phyloP scores from a whole-genome alignment of 2,888 invertebrate genomes.

The Lingula anatina region DNA sequence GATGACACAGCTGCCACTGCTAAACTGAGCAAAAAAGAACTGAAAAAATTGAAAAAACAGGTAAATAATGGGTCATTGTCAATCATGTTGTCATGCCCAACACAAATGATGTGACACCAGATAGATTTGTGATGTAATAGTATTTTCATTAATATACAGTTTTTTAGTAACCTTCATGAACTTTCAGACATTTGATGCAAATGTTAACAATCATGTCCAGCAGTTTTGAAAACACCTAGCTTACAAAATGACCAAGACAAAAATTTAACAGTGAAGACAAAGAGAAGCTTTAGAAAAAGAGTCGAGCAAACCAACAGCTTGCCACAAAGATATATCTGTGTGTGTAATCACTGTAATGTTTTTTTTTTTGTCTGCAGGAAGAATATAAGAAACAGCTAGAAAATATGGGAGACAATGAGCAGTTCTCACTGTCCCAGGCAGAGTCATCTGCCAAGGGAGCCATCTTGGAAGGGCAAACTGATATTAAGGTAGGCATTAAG shows the following conservation, averaged over 20 bases:
- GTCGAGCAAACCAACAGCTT: background rate
- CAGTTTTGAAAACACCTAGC: too few relatives aligned
- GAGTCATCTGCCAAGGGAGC: constrained; percentile 58
- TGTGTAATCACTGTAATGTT: background rate
- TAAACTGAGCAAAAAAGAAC: constrained; percentile 44
- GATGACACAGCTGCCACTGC: constrained; percentile 19
- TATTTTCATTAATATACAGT: too few relatives aligned
- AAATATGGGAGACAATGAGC: constrained; percentile 57
- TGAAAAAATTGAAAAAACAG: constrained; percentile 46
- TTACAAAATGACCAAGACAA: too few relatives aligned
- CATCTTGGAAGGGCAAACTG: constrained; percentile 77
- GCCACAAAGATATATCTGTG: background rate
- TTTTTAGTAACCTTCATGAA: too few relatives aligned
- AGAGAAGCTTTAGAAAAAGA: too few relatives aligned
- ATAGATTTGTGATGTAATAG: too few relatives aligned
- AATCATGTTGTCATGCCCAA: too few relatives aligned
- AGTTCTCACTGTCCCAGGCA: constrained; percentile 90
- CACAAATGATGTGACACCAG: too few relatives aligned
- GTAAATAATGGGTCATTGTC: constrained; percentile 14
- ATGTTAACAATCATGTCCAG: too few relatives aligned
- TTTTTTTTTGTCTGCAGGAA: constrained; percentile 16
- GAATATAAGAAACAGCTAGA: constrained; percentile 35
- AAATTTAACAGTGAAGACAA: too few relatives aligned
- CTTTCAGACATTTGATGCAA: too few relatives aligned
- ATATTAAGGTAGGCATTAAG: constrained; percentile 73